Evolutionary conservation across 2,888 invertebrate species (phyloP).

Genomic region (Loripinus fragilis): DNA sequence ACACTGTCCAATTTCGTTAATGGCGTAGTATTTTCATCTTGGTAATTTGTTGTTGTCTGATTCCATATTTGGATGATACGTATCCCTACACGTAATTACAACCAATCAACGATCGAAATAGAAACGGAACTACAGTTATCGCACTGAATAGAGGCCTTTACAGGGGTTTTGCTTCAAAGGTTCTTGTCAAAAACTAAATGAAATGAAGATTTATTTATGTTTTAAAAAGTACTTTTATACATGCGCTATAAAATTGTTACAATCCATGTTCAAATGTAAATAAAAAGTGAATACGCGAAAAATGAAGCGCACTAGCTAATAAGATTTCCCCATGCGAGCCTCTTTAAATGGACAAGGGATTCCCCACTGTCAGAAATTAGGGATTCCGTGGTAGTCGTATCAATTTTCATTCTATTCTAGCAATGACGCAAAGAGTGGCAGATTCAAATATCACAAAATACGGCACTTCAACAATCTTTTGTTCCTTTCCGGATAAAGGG

Average conservation of each 20-base stretch:
- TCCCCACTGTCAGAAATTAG: conserved; percentile 38
- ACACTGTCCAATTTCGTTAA: conserved; percentile 67
- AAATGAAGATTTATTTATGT: no score
- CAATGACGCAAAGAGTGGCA: no score
- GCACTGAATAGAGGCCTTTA: conserved; percentile 39
- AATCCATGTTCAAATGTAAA: no score
- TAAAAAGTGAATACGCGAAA: no score
- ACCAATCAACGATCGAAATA: conserved; percentile 49
- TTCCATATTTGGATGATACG: conserved; percentile 75
- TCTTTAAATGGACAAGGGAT: conserved; percentile 53
- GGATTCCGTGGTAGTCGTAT: neutral
- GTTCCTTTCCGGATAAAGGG: no score
- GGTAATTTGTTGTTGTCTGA: conserved; percentile 75
- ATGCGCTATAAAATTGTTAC: no score
- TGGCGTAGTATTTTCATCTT: conserved; percentile 77
- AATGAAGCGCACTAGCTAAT: no score
- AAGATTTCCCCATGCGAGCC: conserved; percentile 8
- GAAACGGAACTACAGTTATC: conserved; percentile 34
- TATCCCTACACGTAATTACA: conserved; percentile 60
- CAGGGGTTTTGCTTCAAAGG: conserved; percentile 20
- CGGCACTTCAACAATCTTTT: no score
- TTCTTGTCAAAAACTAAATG: no score
- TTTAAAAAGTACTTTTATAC: no score
- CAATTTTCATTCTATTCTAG: neutral
- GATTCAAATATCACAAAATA: no score